phyloP scores from a whole-genome alignment of 2,113 vertebrate species.

The Myrmecobius fasciatus region DNA sequence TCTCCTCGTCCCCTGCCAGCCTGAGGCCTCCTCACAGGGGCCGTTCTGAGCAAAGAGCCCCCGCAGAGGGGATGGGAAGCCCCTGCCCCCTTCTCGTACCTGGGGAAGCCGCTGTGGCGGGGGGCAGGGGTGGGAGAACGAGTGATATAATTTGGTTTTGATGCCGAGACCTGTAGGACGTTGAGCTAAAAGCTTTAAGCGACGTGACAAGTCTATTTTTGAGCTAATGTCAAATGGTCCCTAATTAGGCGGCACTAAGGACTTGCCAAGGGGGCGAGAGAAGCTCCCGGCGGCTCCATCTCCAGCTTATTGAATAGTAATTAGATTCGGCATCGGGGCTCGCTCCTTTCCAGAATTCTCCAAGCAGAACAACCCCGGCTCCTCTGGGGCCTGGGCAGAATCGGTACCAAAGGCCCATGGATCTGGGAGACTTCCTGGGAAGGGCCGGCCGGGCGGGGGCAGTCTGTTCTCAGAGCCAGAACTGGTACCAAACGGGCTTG shows the following conservation, averaged over 20 bases:
- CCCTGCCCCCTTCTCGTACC: neutral
- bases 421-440: too few relatives aligned
- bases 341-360: neutral
- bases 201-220: neutral
- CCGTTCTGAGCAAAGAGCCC: neutral
- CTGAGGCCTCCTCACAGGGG: neutral
- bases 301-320: neutral
- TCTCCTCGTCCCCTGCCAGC: neutral
- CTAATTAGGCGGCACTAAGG: neutral
- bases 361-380: neutral
- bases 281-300: neutral
- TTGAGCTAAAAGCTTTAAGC: neutral
- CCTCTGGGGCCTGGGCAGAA: neutral
- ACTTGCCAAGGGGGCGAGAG: neutral
- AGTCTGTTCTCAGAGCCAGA: neutral
- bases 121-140: neutral
- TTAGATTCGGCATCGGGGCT: neutral
- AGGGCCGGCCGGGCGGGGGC: neutral
- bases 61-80: neutral
- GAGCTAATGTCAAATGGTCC: neutral
- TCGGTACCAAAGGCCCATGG: too few relatives aligned
- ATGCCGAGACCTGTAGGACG: neutral
- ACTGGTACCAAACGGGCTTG: neutral
- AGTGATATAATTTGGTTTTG: neutral
- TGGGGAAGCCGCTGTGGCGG: neutral